Evolutionary conservation across 2,797 vertebrate genomes (phyloP), one percentile per base, ranked within the genome.

Genomic region (Bufotes viridis): DNA sequence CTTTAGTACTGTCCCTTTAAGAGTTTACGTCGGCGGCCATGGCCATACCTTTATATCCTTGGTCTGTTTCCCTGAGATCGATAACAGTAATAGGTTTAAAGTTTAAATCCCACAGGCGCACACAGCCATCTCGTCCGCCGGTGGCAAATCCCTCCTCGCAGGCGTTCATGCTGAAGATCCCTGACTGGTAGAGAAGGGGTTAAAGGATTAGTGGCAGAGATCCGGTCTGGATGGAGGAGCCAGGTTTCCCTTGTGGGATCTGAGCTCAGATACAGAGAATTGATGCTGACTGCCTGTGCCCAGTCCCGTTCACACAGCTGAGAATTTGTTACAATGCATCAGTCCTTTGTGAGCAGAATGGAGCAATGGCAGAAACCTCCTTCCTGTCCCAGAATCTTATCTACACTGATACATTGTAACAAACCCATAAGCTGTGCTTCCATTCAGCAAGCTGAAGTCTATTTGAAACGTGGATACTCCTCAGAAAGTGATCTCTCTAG

Each of bases 11-110:
- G 14, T 51, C 18, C 18, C 72, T 74, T 74, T 74, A 49, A 74
- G 42, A 20, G 42, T 20, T 4, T 69, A 22, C 10, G 61, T 7
- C 3, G 17, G 61, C 13, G 10, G 69, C 29, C 29, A 42, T 22
- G 2, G 10, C 18, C 18, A 0, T 96, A 99, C 98, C 98, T 98
- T 99, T 99, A 94, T 99, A 99, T 92, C 98, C 98, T 93, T 99
- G 98, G 93, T 99, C 98, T 92, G 98, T 99, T 97, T 99, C 98
- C 97, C 98, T 98, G 97, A 99, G 98, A 96, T 99, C 98, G 94
- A 99, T 99, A 96, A 98, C 97, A 94, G 98, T 99, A 96, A 99
- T 99, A 93, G 98, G 97, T 96, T 99, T 99, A 96, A 99, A 99
- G 96, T 96, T 98, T 95, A 98, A 96, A 95, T 99, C 98, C 98